These are phyloP conservation scores for Leptodactylus fuscus DNA, from an alignment of 2,113 vertebrate genomes.

Conservation along the genomic window DNA sequence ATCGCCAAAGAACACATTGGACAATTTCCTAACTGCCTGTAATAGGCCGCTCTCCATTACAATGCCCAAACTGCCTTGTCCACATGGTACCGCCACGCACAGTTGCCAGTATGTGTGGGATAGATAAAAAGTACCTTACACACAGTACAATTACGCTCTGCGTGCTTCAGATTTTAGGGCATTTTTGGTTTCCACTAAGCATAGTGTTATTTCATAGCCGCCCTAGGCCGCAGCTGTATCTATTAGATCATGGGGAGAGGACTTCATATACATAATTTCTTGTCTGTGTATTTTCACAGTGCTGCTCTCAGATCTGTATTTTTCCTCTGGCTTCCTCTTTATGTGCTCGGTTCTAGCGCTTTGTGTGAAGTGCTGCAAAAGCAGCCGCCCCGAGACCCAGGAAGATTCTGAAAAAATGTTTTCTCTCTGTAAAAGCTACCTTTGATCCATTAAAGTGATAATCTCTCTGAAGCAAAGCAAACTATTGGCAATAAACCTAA, in stretches of 20 bases:
- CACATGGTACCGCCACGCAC: no score
- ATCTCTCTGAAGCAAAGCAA: conserved; percentile 23
- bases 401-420: conserved; percentile 14
- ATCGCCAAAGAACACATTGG: no score
- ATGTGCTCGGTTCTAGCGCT: background rate
- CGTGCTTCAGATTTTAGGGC: background rate
- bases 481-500: conserved; percentile 16
- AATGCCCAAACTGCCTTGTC: no score
- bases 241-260: conserved; percentile 14
- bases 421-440: conserved; percentile 19
- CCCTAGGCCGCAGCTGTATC: background rate
- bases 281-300: conserved; percentile 19
- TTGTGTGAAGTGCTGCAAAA: conserved; percentile 4
- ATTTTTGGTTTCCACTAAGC: background rate
- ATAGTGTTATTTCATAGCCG: background rate
- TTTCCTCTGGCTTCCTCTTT: conserved; percentile 25
- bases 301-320: conserved; percentile 15
- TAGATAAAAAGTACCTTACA: no score
- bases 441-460: conserved; percentile 36
- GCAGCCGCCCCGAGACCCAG: background rate
- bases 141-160: background rate
- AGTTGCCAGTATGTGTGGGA: no score
- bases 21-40: no score
- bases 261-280: conserved; percentile 18
- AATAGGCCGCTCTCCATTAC: no score